These are phyloP conservation scores for Globicephala melas DNA, from an alignment of 2,113 vertebrate genomes.

Conservation along the genomic window DNA sequence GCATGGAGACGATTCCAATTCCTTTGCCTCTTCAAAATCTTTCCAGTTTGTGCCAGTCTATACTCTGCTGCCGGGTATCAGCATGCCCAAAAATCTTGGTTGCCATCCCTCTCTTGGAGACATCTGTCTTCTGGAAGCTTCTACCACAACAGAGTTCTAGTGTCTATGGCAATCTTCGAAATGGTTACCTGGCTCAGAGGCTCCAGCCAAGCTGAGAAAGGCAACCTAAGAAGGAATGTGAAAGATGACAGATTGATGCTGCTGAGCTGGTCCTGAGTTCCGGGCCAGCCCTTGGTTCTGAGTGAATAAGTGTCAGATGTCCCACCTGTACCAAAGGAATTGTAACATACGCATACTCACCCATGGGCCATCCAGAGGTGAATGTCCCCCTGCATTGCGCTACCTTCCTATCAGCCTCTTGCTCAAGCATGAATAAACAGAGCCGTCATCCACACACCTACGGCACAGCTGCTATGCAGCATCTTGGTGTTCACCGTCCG, in stretches of 20 bases:
- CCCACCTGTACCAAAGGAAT: background rate
- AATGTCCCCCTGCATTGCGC: background rate
- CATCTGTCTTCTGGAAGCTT: slow-evolving; percentile 22
- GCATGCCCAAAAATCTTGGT: background rate
- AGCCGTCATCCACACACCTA: background rate
- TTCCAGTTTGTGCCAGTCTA: background rate
- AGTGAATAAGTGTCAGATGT: slow-evolving; percentile 25
- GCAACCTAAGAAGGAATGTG: slow-evolving; percentile 39
- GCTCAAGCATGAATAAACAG: background rate
- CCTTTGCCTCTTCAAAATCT: background rate
- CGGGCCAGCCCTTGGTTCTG: background rate
- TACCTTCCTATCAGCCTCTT: background rate
- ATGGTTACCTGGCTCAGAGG: background rate
- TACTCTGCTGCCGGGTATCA: background rate
- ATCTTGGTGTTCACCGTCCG: background rate
- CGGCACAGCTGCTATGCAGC: background rate
- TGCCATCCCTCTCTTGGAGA: background rate
- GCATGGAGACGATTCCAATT: background rate
- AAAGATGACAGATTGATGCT: slow-evolving; percentile 41
- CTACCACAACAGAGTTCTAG: background rate
- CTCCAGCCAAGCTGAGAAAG: background rate
- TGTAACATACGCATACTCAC: background rate
- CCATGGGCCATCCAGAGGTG: background rate
- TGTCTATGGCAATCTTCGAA: slow-evolving; percentile 16
- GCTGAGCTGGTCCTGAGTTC: background rate